A percentile compares a stretch with the other conserved stretches of the same genome.
Evolutionary conservation across 2,888 invertebrate genomes (phyloP).

Genomic region (Amorpha juglandis): DNA sequence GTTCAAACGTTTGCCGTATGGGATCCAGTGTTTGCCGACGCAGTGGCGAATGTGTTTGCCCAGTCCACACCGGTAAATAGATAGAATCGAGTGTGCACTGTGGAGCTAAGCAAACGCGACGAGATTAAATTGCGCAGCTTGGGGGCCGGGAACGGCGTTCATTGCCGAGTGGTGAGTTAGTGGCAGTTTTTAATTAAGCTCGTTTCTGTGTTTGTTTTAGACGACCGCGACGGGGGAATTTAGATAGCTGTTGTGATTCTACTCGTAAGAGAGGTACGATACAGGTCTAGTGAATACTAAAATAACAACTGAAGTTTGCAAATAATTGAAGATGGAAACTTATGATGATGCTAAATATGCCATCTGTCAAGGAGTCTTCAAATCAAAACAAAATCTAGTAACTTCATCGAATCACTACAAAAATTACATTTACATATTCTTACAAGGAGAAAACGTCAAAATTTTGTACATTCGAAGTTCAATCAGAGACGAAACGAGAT

Average conservation of each 20-base stretch:
- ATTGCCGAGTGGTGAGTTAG: conserved; percentile 15
- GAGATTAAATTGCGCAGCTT: conserved; percentile 18
- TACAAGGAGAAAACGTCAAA: background rate
- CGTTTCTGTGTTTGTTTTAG: background rate
- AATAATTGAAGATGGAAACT: too few relatives aligned
- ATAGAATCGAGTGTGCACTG: conserved; percentile 14
- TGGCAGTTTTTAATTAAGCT: conserved; percentile 16
- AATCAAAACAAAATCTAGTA: background rate
- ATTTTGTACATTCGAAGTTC: background rate
- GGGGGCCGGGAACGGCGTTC: conserved; percentile 1
- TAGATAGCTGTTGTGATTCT: too few relatives aligned
- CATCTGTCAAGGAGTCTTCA: background rate
- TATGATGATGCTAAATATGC: background rate
- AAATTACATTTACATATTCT: background rate
- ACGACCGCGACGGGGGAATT: background rate
- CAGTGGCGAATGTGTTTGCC: conserved; percentile 23
- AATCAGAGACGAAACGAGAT: conserved; percentile 1
- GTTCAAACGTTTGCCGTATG: conserved; percentile 11
- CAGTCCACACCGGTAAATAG: conserved; percentile 21
- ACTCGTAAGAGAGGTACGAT: too few relatives aligned
- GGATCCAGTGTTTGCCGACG: conserved; percentile 19
- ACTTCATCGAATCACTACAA: background rate
- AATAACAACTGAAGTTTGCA: too few relatives aligned
- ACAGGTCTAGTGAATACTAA: too few relatives aligned
- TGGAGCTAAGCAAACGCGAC: conserved; percentile 15